Percentiles rank a stretch among this genome's conserved stretches.
phyloP scores from a whole-genome alignment of 53 echinoderm and acorn worm genomes.

The Glandiceps talaboti region DNA sequence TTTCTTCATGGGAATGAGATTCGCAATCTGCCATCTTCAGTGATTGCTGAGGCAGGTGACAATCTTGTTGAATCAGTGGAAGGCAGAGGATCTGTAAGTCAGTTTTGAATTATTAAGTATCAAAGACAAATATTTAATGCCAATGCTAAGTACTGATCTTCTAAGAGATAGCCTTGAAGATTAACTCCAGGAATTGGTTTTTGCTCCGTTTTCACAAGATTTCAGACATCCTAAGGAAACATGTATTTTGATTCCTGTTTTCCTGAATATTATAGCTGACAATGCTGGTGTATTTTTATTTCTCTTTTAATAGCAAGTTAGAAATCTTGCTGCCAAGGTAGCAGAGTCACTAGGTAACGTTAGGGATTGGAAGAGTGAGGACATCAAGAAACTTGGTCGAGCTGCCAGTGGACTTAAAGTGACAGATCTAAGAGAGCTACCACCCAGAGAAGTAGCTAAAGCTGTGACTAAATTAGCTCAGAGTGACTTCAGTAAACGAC shows the following conservation, averaged over 20 bases:
- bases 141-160: too few relatives aligned
- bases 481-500: conserved; percentile 31
- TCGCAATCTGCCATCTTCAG: conserved; percentile 17
- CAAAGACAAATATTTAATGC: too few relatives aligned
- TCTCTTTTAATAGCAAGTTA: conserved; percentile 24
- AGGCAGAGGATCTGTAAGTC: neutral
- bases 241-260: too few relatives aligned
- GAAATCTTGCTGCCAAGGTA: conserved; percentile 33
- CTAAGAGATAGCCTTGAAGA: too few relatives aligned
- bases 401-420: conserved; percentile 42
- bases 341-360: conserved; percentile 17
- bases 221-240: too few relatives aligned
- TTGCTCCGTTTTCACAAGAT: too few relatives aligned
- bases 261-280: too few relatives aligned
- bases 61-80: neutral
- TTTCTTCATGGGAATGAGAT: conserved; percentile 28
- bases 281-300: too few relatives aligned
- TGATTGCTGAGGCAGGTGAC: conserved; percentile 22
- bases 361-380: conserved; percentile 30
- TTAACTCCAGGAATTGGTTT: too few relatives aligned
- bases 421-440: conserved; percentile 34
- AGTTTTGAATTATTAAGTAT: too few relatives aligned
- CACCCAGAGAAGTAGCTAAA: conserved; percentile 15
- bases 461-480: conserved; percentile 31
- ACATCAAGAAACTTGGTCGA: conserved; percentile 27